Percentiles rank a stretch among this genome's conserved stretches.
Evolutionary conservation across 2,113 vertebrate genomes (phyloP).

Genomic region (Cathartes aura): DNA sequence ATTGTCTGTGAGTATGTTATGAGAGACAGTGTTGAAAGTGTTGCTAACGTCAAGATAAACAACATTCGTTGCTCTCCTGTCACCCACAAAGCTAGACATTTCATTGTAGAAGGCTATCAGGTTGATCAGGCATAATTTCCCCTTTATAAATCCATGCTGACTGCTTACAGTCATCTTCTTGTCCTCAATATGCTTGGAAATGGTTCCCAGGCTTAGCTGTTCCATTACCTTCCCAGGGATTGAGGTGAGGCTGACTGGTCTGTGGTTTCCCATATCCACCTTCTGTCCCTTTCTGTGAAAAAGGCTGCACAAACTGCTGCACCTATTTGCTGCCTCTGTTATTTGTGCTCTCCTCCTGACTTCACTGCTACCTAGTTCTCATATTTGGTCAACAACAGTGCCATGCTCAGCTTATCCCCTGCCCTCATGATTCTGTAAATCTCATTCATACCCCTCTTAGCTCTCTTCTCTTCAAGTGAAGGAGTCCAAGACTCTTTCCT

Average conservation of each 20-base stretch:
- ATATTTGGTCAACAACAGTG: neutral
- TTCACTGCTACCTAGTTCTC: neutral
- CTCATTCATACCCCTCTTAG: neutral
- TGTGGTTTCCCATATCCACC: neutral
- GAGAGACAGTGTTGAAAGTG: neutral
- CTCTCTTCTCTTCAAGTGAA: neutral
- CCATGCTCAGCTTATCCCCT: neutral
- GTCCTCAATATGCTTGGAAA: neutral
- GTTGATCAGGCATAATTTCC: neutral
- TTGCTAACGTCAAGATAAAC: neutral
- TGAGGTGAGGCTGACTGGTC: accelerated
- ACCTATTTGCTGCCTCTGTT: neutral
- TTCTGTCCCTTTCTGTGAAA: neutral
- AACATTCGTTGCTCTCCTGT: neutral
- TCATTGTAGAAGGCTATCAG: neutral
- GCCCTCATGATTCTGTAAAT: neutral
- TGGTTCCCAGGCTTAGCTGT: neutral
- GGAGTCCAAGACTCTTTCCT: neutral
- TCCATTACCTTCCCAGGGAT: accelerated
- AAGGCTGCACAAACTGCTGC: neutral
- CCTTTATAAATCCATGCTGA: neutral
- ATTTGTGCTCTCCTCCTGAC: neutral
- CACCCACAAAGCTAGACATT: neutral
- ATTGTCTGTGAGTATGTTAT: neutral
- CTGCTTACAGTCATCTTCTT: neutral